Conservation (phyloP, 2,113 vertebrate genomes). For the Labrus mixtus region DNA sequence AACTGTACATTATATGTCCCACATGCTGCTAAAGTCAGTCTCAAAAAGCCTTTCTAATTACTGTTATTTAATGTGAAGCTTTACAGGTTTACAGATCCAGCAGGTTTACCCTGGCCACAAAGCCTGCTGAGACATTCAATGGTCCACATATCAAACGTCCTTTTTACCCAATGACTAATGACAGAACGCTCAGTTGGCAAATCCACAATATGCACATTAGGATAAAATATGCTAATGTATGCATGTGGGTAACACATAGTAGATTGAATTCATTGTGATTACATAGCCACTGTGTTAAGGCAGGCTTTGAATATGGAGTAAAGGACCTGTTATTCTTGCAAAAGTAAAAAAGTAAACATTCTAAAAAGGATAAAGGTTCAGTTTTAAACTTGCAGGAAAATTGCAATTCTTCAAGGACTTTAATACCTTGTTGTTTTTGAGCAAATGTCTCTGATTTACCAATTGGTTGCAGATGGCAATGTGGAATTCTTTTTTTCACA, state of each 20-base stretch:
- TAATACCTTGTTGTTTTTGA: too few species aligned
- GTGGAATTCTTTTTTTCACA: too few species aligned
- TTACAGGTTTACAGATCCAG: not conserved
- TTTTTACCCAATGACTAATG: conserved; percentile 51
- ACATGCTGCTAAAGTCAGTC: too few species aligned
- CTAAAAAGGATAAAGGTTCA: too few species aligned
- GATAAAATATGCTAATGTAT: conserved; percentile 70
- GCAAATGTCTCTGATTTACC: too few species aligned
- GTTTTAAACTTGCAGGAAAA: too few species aligned
- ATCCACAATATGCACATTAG: conserved; percentile 46
- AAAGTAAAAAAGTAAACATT: too few species aligned
- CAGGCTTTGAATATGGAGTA: conserved; percentile 38
- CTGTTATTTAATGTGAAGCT: not conserved
- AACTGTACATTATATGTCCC: too few species aligned
- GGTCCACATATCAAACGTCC: conserved; percentile 42
- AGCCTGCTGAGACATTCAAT: conserved; percentile 9
- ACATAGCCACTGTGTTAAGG: conserved; percentile 31
- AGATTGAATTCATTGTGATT: conserved; percentile 66
- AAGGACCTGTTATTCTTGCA: not conserved
- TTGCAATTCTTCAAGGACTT: too few species aligned
- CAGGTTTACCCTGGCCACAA: conserved; percentile 19
- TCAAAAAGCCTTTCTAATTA: not conserved
- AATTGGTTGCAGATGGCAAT: too few species aligned
- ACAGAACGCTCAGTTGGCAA: conserved; percentile 35
- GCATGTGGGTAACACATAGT: conserved; percentile 57